Evolutionary conservation across 2,113 vertebrate species (phyloP), one percentile per base, ranked within the genome.

Genomic region (Tachycineta bicolor): DNA sequence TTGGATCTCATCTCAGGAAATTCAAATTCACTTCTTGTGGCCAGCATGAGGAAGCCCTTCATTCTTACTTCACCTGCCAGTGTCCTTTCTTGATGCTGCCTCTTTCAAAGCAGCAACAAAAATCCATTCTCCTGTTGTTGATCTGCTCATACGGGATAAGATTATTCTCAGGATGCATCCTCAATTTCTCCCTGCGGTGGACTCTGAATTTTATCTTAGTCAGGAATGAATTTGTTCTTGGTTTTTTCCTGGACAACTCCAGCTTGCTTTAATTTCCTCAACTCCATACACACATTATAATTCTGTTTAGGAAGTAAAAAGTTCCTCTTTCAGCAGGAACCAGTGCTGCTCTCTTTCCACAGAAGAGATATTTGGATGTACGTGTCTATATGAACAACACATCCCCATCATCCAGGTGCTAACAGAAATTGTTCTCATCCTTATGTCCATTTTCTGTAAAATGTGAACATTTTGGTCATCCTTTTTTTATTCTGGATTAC

Each of bases 311-410:
- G 44, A 59, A 53, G 24, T 14, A 31, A 73, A 50, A 80, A 52
- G 37, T 37, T 37, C 37, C 37, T 12, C 39, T 68, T 78, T 46
- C 50, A 63, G 53, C 59, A 43, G 49, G 20, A 53, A 28, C 39
- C 12, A 16, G 5, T 65, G 34, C 33, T 83, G 39, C 9, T 2
- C 28, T 46, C 16, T 26, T 43, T 21, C 33, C 65, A 16, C 28
- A 43, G 19, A 46, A 53, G 16, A 69, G 20, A 4, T 43, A 31
- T 13, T 78, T 70, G 39, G 34, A 37, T 39, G 10, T 20, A 5
- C 0, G 0, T 12, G 9, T 68, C 18, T 47, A 1, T 31, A 44
- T 41, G 34, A 69, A 21, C 20, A 64, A 25, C 10, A 29, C 4
- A 18, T 46, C 44, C 58, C 43, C 28, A 10, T 46, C 50, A 60